These are phyloP conservation scores for Chalcis sispes DNA, from an alignment of 2,888 invertebrate genomes.

Conservation along the genomic window DNA sequence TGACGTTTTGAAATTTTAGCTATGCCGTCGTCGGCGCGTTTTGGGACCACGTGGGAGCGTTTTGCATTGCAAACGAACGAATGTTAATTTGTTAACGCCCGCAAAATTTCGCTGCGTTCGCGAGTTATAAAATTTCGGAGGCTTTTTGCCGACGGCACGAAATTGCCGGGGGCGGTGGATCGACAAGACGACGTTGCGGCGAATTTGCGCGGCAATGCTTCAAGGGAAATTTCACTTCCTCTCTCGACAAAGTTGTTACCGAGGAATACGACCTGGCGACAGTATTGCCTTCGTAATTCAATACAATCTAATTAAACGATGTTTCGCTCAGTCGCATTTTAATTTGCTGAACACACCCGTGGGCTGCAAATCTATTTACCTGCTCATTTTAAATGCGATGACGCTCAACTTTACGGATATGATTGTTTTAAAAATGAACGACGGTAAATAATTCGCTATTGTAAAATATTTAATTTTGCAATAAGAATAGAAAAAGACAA, in stretches of 20 bases:
- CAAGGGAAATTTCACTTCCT: slow-evolving; percentile 59
- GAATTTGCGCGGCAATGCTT: slow-evolving; percentile 28
- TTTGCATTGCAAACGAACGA: slow-evolving; percentile 21
- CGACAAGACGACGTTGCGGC: slow-evolving; percentile 23
- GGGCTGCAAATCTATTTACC: neutral
- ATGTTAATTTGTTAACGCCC: too few relatives aligned
- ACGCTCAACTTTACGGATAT: neutral
- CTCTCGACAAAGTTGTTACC: slow-evolving; percentile 42
- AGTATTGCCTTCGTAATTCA: slow-evolving; percentile 69
- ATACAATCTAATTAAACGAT: slow-evolving; percentile 67
- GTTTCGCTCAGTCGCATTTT: slow-evolving; percentile 64
- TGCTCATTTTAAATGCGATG: neutral
- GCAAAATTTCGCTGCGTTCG: too few relatives aligned
- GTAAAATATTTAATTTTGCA: neutral
- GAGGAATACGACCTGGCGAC: slow-evolving; percentile 55
- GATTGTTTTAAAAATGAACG: neutral
- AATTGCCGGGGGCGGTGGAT: slow-evolving; percentile 19
- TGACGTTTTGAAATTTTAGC: slow-evolving; percentile 31
- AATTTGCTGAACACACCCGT: slow-evolving; percentile 51
- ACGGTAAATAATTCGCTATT: neutral
- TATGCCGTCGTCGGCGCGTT: neutral
- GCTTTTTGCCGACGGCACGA: neutral
- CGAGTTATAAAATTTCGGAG: neutral
- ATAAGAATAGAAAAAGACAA: slow-evolving; percentile 18
- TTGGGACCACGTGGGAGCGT: neutral